phyloP scores from a whole-genome alignment of 2,113 vertebrate species.

The Silurus glanis region DNA sequence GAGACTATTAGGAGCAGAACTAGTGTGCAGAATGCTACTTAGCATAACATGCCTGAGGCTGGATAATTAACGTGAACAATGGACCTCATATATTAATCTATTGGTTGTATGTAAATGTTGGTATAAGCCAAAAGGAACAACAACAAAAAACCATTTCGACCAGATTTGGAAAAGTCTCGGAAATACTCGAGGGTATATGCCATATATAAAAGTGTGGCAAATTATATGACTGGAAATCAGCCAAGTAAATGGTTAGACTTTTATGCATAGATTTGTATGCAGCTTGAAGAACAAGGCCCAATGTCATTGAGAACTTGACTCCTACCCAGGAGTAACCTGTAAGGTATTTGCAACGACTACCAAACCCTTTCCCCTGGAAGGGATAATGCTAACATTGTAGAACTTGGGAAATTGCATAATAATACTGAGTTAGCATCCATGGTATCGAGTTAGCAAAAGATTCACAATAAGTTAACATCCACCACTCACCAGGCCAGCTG shows the following conservation, averaged over 20 bases:
- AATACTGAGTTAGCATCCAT: neutral
- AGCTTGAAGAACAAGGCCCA: neutral
- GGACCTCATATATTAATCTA: neutral
- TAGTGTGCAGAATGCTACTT: neutral
- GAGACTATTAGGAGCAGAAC: neutral
- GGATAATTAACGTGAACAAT: neutral
- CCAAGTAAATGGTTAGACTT: too few species aligned
- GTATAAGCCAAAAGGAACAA: neutral
- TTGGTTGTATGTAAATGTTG: neutral
- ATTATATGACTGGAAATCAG: too few species aligned
- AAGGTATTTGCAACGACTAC: neutral
- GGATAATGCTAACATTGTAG: neutral
- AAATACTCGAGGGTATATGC: neutral
- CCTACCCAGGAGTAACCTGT: neutral
- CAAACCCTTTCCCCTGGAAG: neutral
- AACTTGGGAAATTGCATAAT: neutral
- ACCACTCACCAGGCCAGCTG: neutral
- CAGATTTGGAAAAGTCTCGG: neutral
- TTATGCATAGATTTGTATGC: neutral
- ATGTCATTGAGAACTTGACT: neutral
- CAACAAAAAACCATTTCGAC: neutral
- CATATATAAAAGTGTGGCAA: too few species aligned
- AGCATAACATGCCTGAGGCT: neutral
- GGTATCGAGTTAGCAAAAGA: too few species aligned
- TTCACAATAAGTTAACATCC: neutral